Evolutionary conservation across 2,113 vertebrate species (phyloP).

Genomic region (Tyto alba): DNA sequence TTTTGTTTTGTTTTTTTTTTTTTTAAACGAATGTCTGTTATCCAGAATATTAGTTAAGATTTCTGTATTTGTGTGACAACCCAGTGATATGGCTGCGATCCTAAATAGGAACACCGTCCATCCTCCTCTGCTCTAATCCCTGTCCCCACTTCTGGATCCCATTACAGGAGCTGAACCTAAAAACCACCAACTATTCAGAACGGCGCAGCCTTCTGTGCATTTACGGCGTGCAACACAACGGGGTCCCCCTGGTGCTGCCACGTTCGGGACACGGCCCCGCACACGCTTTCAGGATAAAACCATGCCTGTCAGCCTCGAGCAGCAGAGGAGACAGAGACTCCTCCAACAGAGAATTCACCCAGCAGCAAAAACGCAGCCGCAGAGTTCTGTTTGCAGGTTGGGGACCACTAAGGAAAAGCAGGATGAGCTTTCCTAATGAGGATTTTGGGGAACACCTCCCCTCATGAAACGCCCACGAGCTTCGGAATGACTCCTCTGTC

Average conservation of each 20-base stretch:
- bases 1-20: not conserved
- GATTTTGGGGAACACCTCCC: not conserved
- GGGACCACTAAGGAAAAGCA: not conserved
- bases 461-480: not conserved
- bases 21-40: not conserved
- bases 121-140: not conserved
- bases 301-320: accelerated
- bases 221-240: accelerated
- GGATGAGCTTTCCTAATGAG: accelerated
- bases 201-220: accelerated
- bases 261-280: accelerated
- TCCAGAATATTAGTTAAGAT: too few relatives aligned
- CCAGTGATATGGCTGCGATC: not conserved
- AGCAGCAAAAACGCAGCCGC: not conserved
- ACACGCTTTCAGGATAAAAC: not conserved
- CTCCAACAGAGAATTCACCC: not conserved
- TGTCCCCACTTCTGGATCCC: accelerated
- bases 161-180: not conserved
- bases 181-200: not conserved
- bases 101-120: not conserved
- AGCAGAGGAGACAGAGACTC: not conserved
- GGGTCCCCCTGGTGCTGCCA: not conserved
- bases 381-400: not conserved
- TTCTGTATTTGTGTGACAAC: not conserved
- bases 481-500: accelerated